Percentiles rank a stretch among this genome's conserved stretches.
Evolutionary conservation across 2,797 vertebrate genomes (phyloP).

Genomic region (Sebastes itinus): DNA sequence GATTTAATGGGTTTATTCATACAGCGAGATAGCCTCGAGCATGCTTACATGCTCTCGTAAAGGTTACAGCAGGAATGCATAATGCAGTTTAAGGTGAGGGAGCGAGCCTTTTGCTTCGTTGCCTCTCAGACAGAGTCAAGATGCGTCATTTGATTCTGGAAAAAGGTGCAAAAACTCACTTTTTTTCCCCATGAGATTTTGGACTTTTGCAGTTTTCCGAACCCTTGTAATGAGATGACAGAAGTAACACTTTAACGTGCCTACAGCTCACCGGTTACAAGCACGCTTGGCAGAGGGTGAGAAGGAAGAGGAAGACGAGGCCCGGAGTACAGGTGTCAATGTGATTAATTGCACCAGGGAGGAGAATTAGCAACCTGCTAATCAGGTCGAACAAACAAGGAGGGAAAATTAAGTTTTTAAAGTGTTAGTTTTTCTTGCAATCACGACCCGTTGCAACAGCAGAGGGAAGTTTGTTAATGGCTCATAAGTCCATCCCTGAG

Average conservation of each 20-base stretch:
- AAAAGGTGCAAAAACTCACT: neutral
- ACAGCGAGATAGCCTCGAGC: neutral
- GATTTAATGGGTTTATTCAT: conserved; percentile 15
- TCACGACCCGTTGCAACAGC: conserved; percentile 60
- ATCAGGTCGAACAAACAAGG: conserved; percentile 81
- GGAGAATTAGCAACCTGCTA: conserved; percentile 80
- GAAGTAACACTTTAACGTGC: conserved; percentile 28
- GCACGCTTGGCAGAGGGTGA: conserved; percentile 30
- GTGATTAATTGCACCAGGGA: conserved; percentile 80
- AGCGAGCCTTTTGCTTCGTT: neutral
- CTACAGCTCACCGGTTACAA: conserved; percentile 11
- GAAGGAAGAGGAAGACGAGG: conserved; percentile 43
- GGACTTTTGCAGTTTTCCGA: conserved; percentile 16
- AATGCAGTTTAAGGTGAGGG: neutral
- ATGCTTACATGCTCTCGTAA: neutral
- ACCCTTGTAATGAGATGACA: conserved; percentile 41
- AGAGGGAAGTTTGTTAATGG: conserved; percentile 80
- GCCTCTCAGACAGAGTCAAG: neutral
- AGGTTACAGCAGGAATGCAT: conserved; percentile 8
- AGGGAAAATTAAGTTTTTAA: conserved; percentile 78
- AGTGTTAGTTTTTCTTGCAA: conserved; percentile 80
- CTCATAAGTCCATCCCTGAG: conserved; percentile 75
- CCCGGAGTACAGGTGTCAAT: conserved; percentile 69
- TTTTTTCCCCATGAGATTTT: neutral
- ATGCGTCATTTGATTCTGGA: neutral